Evolutionary conservation across 2,797 vertebrate genomes (phyloP).

Genomic region (Pangasius krempfi): DNA sequence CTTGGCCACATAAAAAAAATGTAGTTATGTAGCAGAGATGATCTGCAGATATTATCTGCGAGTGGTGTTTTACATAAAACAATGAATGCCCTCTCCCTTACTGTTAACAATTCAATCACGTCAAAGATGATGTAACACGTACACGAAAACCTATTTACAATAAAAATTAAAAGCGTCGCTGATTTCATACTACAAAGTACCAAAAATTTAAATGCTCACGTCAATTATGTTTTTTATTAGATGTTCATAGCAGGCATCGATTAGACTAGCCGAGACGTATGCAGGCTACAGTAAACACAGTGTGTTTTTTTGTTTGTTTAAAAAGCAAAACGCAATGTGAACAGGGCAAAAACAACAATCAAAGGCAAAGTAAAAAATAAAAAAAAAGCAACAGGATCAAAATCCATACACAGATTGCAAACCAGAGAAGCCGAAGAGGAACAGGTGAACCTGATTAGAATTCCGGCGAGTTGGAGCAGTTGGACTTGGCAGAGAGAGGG

Average conservation of each 20-base stretch:
- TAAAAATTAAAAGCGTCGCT: not conserved
- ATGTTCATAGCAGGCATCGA: not conserved
- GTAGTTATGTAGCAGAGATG: not conserved
- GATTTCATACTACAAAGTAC: not conserved
- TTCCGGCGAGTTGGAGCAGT: not conserved
- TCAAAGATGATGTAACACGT: not conserved
- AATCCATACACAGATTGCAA: not conserved
- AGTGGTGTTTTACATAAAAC: not conserved
- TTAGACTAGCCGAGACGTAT: not conserved
- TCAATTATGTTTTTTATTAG: not conserved
- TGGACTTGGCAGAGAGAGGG: not conserved
- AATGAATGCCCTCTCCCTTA: not conserved
- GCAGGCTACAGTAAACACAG: not conserved
- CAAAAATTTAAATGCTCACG: not conserved
- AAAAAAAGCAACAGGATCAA: not conserved
- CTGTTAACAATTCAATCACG: not conserved
- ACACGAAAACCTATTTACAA: not conserved
- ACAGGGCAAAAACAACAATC: not conserved
- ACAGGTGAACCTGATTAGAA: slow-evolving; percentile 11
- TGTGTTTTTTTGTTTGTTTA: not conserved
- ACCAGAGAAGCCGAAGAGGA: not conserved
- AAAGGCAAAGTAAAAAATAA: not conserved
- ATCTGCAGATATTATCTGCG: not conserved
- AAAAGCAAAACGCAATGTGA: not conserved
- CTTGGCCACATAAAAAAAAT: not conserved